Conservation (phyloP, 2,113 vertebrate species). For the Trochalopteron elliotii region DNA sequence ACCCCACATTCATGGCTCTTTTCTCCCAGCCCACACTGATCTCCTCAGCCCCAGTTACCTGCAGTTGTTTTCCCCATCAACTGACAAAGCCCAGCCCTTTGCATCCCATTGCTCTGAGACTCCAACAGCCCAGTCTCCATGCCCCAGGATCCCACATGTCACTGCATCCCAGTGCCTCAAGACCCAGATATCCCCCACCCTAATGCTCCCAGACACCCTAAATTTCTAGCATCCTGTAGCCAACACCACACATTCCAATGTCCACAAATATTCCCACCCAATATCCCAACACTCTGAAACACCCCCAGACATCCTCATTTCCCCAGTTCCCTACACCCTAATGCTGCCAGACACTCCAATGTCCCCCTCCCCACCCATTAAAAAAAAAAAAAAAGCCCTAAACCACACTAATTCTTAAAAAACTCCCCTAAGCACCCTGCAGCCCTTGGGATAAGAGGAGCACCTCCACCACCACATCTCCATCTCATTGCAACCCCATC, state of each 20-base stretch:
- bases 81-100: background rate
- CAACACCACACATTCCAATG: background rate
- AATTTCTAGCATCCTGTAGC: background rate
- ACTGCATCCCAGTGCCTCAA: background rate
- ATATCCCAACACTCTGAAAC: background rate
- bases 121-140: background rate
- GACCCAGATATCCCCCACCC: background rate
- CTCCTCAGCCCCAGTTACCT: background rate
- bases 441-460: background rate
- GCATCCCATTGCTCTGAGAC: background rate
- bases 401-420: background rate
- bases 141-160: background rate
- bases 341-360: background rate
- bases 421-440: background rate
- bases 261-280: background rate
- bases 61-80: background rate
- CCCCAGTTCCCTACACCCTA: background rate
- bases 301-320: background rate
- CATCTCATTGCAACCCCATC: background rate
- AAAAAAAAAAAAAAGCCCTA: too few species aligned
- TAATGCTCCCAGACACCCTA: background rate
- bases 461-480: background rate
- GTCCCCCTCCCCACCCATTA: too few species aligned
- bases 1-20: background rate
- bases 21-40: background rate